Base-by-base conservation (phyloP, 2,888 invertebrate species). In the Apamea monoglypha region DNA sequence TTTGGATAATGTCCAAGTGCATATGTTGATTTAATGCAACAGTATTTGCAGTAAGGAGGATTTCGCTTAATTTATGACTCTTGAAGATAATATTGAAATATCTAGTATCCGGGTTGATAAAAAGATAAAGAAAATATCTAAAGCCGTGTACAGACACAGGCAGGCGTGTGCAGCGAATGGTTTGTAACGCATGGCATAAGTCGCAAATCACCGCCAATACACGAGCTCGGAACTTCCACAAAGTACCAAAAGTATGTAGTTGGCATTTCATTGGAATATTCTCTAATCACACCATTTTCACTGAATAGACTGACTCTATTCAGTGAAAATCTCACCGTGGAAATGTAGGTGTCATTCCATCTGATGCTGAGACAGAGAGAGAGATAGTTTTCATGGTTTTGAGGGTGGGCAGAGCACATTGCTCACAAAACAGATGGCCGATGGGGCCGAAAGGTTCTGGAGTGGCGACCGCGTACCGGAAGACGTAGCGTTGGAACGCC, bases 1-100 rank as follows among this genome's bases (percentile, higher is more conserved):
- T 91, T 92, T 92, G 92, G 92, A 91, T 71, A 83, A 83, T 77
- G 66, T 88, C 92, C 92, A 92, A 92, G 80, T 91, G 90, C 91
- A 91, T 76, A 76, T 85, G 76, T 76, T 90, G 88, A 89, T 86
- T 78, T 83, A 90, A 63, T 86, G 83, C 83, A 83, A 79, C 80
- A 71, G 59, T 79, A 40, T 68, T 61, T 77, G 40, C 47, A 40
- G 71, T n/a, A 40, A 47, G 70, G 25, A 63, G 63, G 50, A 74
- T 59, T 75, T 75, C 21, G 10, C 1, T 74, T 63, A 74, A 83
- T 76, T 84, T 80, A 80, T 21, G n/a, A 32, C 18, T 59, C 29
- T 56, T 14, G 14, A 81, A 73, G 67, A 47, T 76, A 18, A 66
- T 36, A 40, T 29, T 69, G 59, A 66, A 56, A 70, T 70, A 53